Evolutionary conservation across 2,888 invertebrate species (phyloP).

Genomic region (Phymatocera aterrima): DNA sequence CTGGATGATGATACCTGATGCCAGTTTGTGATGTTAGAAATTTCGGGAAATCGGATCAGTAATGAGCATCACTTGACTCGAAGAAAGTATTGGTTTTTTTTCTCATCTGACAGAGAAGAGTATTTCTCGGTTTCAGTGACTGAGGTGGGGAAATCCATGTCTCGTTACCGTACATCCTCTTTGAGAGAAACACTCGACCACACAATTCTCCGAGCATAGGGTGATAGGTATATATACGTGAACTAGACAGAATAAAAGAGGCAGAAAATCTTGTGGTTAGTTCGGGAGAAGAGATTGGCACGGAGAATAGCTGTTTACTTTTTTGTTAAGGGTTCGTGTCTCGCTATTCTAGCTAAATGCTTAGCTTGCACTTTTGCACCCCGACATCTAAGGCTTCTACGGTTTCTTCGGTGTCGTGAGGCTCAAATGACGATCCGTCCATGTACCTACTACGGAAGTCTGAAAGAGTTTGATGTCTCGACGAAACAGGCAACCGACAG

Average conservation of each 20-base stretch:
- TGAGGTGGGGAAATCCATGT: neutral
- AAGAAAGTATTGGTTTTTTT: too few species aligned
- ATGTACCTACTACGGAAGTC: neutral
- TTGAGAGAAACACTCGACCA: neutral
- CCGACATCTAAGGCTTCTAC: slow-evolving; percentile 20
- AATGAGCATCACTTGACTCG: too few species aligned
- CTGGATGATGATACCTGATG: neutral
- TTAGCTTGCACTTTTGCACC: slow-evolving; percentile 37
- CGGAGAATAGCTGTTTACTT: slow-evolving; percentile 32
- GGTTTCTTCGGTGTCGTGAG: slow-evolving; percentile 19
- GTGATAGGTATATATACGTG: too few species aligned
- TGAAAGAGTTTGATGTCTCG: neutral
- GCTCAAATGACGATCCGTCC: slow-evolving; percentile 24
- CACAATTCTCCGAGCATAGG: neutral
- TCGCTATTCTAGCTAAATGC: slow-evolving; percentile 22
- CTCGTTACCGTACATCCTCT: neutral
- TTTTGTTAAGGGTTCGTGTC: slow-evolving; percentile 34
- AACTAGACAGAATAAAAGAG: slow-evolving; percentile 8
- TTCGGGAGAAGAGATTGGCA: slow-evolving; percentile 9
- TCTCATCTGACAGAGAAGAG: too few species aligned
- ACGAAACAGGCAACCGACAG: neutral
- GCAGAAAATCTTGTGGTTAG: neutral
- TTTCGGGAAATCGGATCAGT: too few species aligned
- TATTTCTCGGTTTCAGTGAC: too few species aligned
- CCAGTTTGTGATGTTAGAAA: too few species aligned